Percentiles rank a stretch among this genome's conserved stretches.
phyloP scores from a whole-genome alignment of 1,140 invertebrate species.

The Heliconius melpomene region DNA sequence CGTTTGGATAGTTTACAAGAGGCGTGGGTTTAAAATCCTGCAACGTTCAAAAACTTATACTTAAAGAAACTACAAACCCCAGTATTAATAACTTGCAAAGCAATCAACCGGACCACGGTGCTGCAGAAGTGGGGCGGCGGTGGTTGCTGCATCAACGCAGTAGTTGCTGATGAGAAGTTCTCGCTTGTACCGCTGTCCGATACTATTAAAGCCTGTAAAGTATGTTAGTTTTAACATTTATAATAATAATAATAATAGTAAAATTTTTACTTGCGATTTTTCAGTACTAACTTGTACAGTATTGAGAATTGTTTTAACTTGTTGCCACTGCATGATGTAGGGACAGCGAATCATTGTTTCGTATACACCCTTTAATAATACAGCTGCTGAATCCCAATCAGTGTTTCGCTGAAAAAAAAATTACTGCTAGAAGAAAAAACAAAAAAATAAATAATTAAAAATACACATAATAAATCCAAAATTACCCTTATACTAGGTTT shows the following conservation, averaged over 20 bases:
- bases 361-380: conserved; percentile 96
- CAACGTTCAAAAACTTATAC: too few species aligned
- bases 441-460: neutral
- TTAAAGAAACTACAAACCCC: conserved; percentile 82
- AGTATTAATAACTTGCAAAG: conserved; percentile 95
- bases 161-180: conserved; percentile 88
- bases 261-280: too few species aligned
- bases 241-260: too few species aligned
- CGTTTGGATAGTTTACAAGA: too few species aligned
- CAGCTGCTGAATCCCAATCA: conserved; percentile 97
- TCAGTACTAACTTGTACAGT: conserved; percentile 86
- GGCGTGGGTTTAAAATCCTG: too few species aligned
- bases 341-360: conserved; percentile 95
- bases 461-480: conserved; percentile 7
- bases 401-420: conserved; percentile 87
- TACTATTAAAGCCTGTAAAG: conserved; percentile 87
- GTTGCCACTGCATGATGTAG: conserved; percentile 97
- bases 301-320: conserved; percentile 93
- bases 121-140: conserved; percentile 97
- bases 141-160: conserved; percentile 91
- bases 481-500: conserved; percentile 92
- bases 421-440: neutral
- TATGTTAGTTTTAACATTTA: too few species aligned
- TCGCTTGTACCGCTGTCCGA: conserved; percentile 85
- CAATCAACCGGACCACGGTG: conserved; percentile 96